Evolutionary conservation across 1,140 invertebrate species (phyloP).

Genomic region (Drosophila kanapiae): DNA sequence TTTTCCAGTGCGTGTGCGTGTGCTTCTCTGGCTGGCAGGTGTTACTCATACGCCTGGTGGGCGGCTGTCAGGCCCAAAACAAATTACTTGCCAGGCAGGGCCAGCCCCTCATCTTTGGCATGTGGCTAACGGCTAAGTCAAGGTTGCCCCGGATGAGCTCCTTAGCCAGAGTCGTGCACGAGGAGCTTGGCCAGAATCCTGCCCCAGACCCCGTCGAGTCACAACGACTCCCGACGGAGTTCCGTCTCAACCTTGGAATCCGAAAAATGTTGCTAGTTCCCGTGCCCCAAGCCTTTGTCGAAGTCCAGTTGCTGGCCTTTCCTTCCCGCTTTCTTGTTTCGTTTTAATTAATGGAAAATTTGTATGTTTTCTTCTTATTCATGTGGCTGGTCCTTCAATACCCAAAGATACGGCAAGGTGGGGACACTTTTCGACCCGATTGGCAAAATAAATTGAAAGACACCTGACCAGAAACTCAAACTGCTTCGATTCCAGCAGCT

Average conservation of each 20-base stretch:
- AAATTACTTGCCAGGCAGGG: conserved; percentile 67
- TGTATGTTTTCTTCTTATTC: conserved; percentile 70
- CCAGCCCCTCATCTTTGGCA: conserved; percentile 21
- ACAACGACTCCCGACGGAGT: conserved; percentile 67
- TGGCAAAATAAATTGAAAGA: conserved; percentile 61
- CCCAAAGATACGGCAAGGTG: conserved; percentile 19
- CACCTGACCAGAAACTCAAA: conserved; percentile 23
- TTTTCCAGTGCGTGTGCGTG: conserved; percentile 7
- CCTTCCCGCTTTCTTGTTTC: conserved; percentile 44
- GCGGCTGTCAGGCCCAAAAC: conserved; percentile 57
- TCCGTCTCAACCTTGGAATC: conserved; percentile 36
- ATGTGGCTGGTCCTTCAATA: conserved; percentile 62
- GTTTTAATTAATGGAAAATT: conserved; percentile 78
- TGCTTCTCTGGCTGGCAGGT: conserved; percentile 57
- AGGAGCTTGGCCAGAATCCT: conserved; percentile 38
- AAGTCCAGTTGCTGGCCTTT: conserved; percentile 10
- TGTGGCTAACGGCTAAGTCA: conserved; percentile 57
- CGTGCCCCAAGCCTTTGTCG: conserved; percentile 44
- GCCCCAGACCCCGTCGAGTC: conserved; percentile 8
- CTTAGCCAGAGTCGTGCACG: conserved; percentile 13
- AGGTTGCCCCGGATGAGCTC: conserved; percentile 63
- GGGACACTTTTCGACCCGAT: conserved; percentile 10
- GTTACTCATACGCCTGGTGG: conserved; percentile 66
- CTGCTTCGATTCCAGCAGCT: conserved; percentile 7
- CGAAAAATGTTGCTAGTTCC: conserved; percentile 61